These are phyloP conservation scores for Helobdella robusta DNA, from an alignment of 2,888 invertebrate genomes.

Conservation along the genomic window DNA sequence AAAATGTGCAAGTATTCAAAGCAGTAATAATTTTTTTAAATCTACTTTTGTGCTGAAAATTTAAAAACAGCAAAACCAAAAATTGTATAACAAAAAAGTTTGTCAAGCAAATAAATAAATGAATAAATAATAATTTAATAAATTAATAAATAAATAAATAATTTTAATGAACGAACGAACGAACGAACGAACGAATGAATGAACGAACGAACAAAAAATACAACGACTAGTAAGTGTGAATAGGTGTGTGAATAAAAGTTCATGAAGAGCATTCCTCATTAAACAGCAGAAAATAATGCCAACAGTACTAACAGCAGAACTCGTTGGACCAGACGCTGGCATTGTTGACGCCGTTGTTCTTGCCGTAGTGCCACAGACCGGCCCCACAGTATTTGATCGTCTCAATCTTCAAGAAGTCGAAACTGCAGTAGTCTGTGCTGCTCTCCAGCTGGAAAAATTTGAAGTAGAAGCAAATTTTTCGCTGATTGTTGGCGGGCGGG, in stretches of 20 bases:
- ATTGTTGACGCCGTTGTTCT: slow-evolving; percentile 19
- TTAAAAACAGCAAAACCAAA: too few species aligned
- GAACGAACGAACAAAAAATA: not conserved
- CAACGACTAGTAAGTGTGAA: not conserved
- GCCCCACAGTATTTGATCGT: slow-evolving; percentile 34
- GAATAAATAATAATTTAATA: too few species aligned
- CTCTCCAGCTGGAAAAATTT: slow-evolving; percentile 33
- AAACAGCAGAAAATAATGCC: not conserved
- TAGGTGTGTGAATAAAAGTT: not conserved
- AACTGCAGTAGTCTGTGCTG: slow-evolving; percentile 35
- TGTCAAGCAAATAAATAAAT: too few species aligned
- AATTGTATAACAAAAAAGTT: too few species aligned
- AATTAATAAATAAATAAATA: too few species aligned
- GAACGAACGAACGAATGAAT: not conserved
- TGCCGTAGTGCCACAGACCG: slow-evolving; percentile 35
- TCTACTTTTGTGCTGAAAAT: too few species aligned
- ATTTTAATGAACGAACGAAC: not conserved
- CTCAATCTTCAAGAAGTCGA: slow-evolving; percentile 34
- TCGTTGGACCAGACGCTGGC: slow-evolving; percentile 33
- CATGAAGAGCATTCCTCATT: too few species aligned
- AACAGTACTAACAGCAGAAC: slow-evolving; percentile 36
- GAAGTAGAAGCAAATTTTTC: slow-evolving; percentile 34
- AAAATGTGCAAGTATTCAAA: too few species aligned
- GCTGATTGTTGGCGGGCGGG: slow-evolving; percentile 14
- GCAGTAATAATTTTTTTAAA: too few species aligned